phyloP scores from a whole-genome alignment of 2,888 invertebrate genomes.

The Homarus gammarus region DNA sequence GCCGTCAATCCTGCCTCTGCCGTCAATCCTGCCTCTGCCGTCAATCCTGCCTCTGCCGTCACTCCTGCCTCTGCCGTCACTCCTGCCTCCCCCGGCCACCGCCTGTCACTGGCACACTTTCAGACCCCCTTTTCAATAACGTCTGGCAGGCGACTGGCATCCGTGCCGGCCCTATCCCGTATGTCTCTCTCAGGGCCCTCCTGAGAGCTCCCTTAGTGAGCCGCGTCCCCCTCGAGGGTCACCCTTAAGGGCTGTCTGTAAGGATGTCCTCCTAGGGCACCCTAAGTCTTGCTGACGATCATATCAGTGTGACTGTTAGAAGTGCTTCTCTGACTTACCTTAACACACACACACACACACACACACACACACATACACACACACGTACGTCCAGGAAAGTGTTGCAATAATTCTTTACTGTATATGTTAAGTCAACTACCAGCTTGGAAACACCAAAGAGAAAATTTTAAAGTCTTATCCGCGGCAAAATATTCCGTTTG shows the following conservation, averaged over 20 bases:
- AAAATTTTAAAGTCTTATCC: too few relatives aligned
- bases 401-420: too few relatives aligned
- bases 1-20: background rate
- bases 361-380: too few relatives aligned
- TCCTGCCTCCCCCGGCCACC: slow-evolving; percentile 1
- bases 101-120: slow-evolving; percentile 16
- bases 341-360: too few relatives aligned
- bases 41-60: background rate
- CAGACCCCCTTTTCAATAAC: slow-evolving; percentile 31
- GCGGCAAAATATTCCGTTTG: too few relatives aligned
- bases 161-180: background rate
- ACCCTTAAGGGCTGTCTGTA: background rate
- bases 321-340: too few relatives aligned
- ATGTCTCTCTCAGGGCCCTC: background rate
- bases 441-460: too few relatives aligned
- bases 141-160: slow-evolving; percentile 29
- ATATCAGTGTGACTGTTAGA: too few relatives aligned
- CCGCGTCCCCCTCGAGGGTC: background rate
- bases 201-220: background rate
- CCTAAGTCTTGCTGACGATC: too few relatives aligned
- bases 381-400: too few relatives aligned
- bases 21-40: background rate
- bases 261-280: too few relatives aligned
- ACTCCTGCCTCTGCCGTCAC: background rate
- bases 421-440: too few relatives aligned